Percentiles rank a stretch among this genome's conserved stretches.
Evolutionary conservation across 1,140 invertebrate genomes (phyloP).

Genomic region (Holcopasites calliopsidis): DNA sequence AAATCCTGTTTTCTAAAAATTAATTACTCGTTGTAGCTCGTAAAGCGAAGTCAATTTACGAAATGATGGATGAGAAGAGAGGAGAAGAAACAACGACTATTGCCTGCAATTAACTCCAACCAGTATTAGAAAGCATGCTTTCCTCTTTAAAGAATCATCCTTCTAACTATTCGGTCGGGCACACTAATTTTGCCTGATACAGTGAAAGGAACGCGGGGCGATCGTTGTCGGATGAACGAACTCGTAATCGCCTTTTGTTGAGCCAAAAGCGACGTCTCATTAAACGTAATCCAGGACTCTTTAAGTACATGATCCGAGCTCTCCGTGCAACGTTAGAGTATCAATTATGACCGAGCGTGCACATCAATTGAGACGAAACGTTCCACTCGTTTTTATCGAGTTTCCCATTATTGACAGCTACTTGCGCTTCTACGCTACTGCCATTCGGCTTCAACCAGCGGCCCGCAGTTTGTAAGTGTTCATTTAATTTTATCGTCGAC

Average conservation of each 20-base stretch:
- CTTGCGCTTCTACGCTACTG: slow-evolving; percentile 36
- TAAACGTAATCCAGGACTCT: slow-evolving; percentile 20
- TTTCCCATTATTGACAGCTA: slow-evolving; percentile 54
- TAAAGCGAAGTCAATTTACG: too few species aligned
- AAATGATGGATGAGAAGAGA: not conserved
- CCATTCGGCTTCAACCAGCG: not conserved
- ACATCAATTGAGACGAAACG: slow-evolving; percentile 49
- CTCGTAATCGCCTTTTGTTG: slow-evolving; percentile 20
- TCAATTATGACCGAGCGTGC: slow-evolving; percentile 50
- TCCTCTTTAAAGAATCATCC: slow-evolving; percentile 1
- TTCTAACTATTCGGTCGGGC: not conserved
- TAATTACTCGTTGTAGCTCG: too few species aligned
- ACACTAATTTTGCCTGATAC: slow-evolving; percentile 1
- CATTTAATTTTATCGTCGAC: slow-evolving; percentile 52
- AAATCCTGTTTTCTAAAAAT: too few species aligned
- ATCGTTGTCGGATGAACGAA: slow-evolving; percentile 8
- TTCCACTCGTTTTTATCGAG: slow-evolving; percentile 46
- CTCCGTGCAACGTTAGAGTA: slow-evolving; percentile 22
- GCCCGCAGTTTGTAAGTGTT: slow-evolving; percentile 22
- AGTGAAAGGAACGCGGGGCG: slow-evolving; percentile 19
- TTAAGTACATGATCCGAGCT: slow-evolving; percentile 9
- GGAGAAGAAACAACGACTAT: not conserved
- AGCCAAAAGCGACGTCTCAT: slow-evolving; percentile 40
- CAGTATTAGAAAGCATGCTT: slow-evolving; percentile 27
- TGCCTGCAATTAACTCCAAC: not conserved